A percentile compares a stretch with the other conserved stretches of the same genome.
Conservation (phyloP, 2,888 invertebrate genomes). For the Sclerodermus sp. region DNA sequence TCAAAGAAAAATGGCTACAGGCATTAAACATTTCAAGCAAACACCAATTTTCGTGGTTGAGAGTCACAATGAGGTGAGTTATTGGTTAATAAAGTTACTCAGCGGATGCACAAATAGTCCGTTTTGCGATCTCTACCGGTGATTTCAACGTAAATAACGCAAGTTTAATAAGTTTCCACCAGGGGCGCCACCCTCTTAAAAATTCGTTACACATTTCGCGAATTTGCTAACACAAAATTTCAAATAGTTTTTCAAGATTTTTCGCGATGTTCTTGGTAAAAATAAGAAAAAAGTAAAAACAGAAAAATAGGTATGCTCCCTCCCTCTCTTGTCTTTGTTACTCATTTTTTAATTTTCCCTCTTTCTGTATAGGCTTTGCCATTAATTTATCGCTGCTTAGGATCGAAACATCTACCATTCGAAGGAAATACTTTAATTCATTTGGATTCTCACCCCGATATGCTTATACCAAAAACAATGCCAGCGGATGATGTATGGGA, state of each 20-base stretch:
- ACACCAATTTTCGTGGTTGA: conserved; percentile 79
- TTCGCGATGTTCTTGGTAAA: too few relatives aligned
- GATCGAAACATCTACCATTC: conserved; percentile 79
- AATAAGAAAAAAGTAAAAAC: too few relatives aligned
- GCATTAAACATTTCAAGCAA: conserved; percentile 63
- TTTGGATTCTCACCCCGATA: conserved; percentile 91
- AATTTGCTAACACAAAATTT: not conserved
- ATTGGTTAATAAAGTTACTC: not conserved
- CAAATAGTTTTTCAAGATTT: too few relatives aligned
- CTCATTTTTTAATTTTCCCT: not conserved
- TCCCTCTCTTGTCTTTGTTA: not conserved
- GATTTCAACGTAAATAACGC: too few relatives aligned
- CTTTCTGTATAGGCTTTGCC: conserved; percentile 61
- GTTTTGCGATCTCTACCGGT: too few relatives aligned
- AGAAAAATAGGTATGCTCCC: not conserved
- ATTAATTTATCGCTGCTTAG: conserved; percentile 77
- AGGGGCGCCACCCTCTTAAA: too few relatives aligned
- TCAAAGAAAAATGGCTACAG: not conserved
- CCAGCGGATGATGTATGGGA: conserved; percentile 74
- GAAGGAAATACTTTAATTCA: conserved; percentile 77
- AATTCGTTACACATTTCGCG: not conserved
- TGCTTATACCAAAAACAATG: conserved; percentile 80
- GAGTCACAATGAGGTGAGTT: conserved; percentile 71
- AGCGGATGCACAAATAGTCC: too few relatives aligned
- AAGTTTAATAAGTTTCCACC: too few relatives aligned